A percentile compares a stretch with the other conserved stretches of the same genome.
These are phyloP conservation scores for Chionoecetes opilio DNA, from an alignment of 1,140 invertebrate genomes.

Conservation along the genomic window DNA sequence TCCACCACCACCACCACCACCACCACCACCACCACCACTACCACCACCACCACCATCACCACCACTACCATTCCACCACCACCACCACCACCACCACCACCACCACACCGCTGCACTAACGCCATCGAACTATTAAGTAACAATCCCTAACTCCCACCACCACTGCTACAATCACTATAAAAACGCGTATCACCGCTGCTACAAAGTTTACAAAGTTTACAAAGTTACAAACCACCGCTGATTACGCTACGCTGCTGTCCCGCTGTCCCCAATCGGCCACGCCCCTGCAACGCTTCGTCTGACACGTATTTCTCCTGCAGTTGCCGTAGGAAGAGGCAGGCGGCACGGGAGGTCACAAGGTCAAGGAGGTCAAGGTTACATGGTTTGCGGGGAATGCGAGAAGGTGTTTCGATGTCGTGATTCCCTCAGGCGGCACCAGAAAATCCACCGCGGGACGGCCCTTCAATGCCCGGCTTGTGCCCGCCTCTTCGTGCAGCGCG, in stretches of 20 bases:
- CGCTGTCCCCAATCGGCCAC: too few species aligned
- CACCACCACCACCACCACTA: too few species aligned
- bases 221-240: too few species aligned
- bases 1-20: too few species aligned
- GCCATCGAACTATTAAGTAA: too few species aligned
- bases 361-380: slow-evolving; percentile 3
- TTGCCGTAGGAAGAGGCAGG: neutral
- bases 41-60: too few species aligned
- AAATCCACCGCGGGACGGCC: slow-evolving; percentile 84
- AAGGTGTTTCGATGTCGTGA: slow-evolving; percentile 89
- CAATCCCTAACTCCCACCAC: neutral
- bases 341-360: neutral
- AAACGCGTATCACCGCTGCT: too few species aligned
- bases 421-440: slow-evolving; percentile 89
- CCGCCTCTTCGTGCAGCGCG: slow-evolving; percentile 86
- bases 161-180: too few species aligned
- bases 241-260: too few species aligned
- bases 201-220: too few species aligned
- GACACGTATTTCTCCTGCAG: neutral
- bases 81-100: neutral
- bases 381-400: slow-evolving; percentile 87
- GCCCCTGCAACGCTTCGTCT: neutral
- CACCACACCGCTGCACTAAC: neutral
- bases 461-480: slow-evolving; percentile 88
- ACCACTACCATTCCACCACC: slow-evolving; percentile 32